Evolutionary conservation across 1,140 invertebrate species (phyloP).

Genomic region (Drosophila truncata): DNA sequence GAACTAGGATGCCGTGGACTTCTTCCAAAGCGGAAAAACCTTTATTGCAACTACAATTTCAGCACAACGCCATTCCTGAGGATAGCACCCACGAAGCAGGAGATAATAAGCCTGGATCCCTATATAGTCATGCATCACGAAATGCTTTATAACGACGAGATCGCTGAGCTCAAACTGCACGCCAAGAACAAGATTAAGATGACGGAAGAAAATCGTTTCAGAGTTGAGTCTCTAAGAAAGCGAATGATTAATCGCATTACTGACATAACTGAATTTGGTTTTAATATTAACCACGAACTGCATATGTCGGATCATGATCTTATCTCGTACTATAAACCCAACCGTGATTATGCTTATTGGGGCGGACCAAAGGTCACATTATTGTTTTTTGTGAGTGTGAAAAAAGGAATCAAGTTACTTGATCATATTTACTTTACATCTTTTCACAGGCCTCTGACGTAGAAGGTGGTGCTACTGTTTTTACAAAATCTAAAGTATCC

Average conservation of each 20-base stretch:
- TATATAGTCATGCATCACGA: slow-evolving; percentile 95
- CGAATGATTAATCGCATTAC: slow-evolving; percentile 90
- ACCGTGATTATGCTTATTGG: neutral
- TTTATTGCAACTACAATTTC: slow-evolving; percentile 93
- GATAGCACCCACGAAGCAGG: slow-evolving; percentile 95
- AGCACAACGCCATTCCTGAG: slow-evolving; percentile 91
- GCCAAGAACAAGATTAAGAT: slow-evolving; percentile 91
- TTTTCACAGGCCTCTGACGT: slow-evolving; percentile 95
- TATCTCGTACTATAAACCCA: neutral
- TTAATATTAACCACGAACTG: slow-evolving; percentile 87
- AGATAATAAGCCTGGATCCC: slow-evolving; percentile 93
- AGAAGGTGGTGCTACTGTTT: slow-evolving; percentile 97
- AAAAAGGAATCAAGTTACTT: neutral
- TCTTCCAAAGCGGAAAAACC: slow-evolving; percentile 85
- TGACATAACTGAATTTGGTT: slow-evolving; percentile 89
- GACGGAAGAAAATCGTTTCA: neutral
- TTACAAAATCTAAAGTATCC: slow-evolving; percentile 92
- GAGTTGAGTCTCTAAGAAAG: slow-evolving; percentile 86
- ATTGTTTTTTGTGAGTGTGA: slow-evolving; percentile 86
- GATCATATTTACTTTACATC: neutral
- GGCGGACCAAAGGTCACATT: slow-evolving; percentile 86
- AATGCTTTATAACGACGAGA: slow-evolving; percentile 94
- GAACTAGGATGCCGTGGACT: slow-evolving; percentile 97
- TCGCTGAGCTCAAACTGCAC: slow-evolving; percentile 94
- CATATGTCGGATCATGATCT: slow-evolving; percentile 1